Evolutionary conservation across 2,797 vertebrate genomes (phyloP).

Genomic region (Zonotrichia albicollis): DNA sequence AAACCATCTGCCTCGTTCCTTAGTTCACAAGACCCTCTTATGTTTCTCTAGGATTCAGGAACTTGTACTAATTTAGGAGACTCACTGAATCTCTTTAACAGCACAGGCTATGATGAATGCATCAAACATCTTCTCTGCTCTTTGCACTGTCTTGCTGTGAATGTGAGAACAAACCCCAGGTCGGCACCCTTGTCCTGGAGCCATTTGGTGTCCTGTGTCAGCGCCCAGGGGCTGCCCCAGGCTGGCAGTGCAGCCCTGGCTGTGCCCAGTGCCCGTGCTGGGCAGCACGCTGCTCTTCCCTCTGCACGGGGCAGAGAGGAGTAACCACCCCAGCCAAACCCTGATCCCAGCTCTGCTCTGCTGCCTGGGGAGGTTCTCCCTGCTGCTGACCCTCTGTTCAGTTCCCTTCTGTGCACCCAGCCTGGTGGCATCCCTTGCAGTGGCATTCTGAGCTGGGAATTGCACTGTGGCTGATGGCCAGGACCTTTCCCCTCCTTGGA

Average conservation of each 20-base stretch:
- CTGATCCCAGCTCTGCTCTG: neutral
- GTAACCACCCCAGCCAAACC: accelerated
- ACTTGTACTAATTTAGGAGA: neutral
- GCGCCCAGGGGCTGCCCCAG: neutral
- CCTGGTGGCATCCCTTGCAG: neutral
- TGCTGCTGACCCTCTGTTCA: neutral
- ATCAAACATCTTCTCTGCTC: neutral
- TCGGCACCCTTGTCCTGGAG: neutral
- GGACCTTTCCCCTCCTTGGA: neutral
- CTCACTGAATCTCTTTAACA: constrained; percentile 22
- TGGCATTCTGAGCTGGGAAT: neutral
- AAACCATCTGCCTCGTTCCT: neutral
- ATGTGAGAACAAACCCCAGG: neutral
- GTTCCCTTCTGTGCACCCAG: neutral
- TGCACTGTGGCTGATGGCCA: neutral
- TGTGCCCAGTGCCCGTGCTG: neutral
- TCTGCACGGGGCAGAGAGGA: neutral
- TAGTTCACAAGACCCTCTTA: neutral
- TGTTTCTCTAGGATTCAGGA: neutral
- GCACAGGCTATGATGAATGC: neutral
- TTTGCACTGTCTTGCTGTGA: neutral
- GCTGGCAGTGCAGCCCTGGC: neutral
- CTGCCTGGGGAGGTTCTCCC: neutral
- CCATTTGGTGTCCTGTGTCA: neutral
- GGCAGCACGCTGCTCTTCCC: accelerated